Percentiles rank a stretch among this genome's conserved stretches.
phyloP scores from a whole-genome alignment of 2,113 vertebrate species.

The Melanotaenia duboulayi region DNA sequence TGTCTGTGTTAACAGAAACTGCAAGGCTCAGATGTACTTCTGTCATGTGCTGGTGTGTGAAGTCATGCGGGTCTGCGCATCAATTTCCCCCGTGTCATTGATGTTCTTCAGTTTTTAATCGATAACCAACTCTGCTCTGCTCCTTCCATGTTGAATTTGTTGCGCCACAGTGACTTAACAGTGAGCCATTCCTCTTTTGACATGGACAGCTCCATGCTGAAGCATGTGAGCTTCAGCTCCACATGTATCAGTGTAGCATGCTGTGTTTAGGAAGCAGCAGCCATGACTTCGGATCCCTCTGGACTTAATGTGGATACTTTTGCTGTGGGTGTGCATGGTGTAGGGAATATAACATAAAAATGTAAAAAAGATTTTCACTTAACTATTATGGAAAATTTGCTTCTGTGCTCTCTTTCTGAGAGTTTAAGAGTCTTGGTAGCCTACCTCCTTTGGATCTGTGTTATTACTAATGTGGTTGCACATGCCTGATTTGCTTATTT shows the following conservation, averaged over 20 bases:
- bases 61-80: slow-evolving; percentile 47
- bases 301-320: background rate
- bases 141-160: slow-evolving; percentile 27
- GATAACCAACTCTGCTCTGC: slow-evolving; percentile 31
- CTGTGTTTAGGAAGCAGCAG: background rate
- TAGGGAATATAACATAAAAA: no score
- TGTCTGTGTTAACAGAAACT: background rate
- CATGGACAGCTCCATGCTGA: background rate
- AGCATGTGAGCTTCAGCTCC: slow-evolving; percentile 7
- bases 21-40: background rate
- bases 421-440: background rate
- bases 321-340: no score
- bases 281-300: background rate
- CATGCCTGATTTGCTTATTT: background rate
- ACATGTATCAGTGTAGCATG: background rate
- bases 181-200: slow-evolving; percentile 40
- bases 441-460: no score
- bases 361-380: no score
- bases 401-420: background rate
- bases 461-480: no score
- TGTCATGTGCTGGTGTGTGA: slow-evolving; percentile 40
- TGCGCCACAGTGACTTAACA: slow-evolving; percentile 19
- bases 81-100: slow-evolving; percentile 41
- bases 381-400: background rate
- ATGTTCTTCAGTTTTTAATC: slow-evolving; percentile 21